phyloP scores from a whole-genome alignment of 2,113 vertebrate species.

The Puffinus mauretanicus region DNA sequence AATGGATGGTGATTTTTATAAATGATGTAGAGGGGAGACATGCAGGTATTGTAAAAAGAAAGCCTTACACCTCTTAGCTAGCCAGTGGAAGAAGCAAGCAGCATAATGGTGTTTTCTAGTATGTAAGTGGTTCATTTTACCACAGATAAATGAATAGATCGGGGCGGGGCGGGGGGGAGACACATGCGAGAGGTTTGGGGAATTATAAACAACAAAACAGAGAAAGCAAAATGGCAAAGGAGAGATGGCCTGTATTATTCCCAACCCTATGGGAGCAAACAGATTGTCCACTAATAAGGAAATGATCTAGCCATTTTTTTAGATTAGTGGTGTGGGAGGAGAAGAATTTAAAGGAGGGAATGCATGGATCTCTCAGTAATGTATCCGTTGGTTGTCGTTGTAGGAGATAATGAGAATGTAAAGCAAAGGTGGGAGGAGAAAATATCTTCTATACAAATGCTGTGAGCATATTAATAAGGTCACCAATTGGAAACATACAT shows the following conservation, averaged over 20 bases:
- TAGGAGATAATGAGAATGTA: slow-evolving; percentile 61
- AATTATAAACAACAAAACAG: slow-evolving; percentile 2
- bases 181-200: not conserved
- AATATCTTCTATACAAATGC: slow-evolving; percentile 50
- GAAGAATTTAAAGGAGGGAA: slow-evolving; percentile 63
- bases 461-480: slow-evolving; percentile 57
- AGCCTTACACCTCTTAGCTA: not conserved
- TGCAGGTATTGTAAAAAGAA: not conserved
- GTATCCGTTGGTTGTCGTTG: not conserved
- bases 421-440: slow-evolving; percentile 65
- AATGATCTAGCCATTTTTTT: slow-evolving; percentile 60
- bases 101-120: not conserved
- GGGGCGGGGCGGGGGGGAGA: too few relatives aligned
- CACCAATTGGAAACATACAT: slow-evolving; percentile 30
- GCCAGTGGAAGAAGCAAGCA: not conserved
- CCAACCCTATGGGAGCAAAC: slow-evolving; percentile 48
- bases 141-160: not conserved
- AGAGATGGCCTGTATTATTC: slow-evolving; percentile 21
- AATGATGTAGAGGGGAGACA: not conserved
- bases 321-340: slow-evolving; percentile 53
- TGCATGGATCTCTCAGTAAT: slow-evolving; percentile 41
- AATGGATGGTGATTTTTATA: slow-evolving; percentile 12
- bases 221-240: slow-evolving; percentile 20
- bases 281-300: slow-evolving; percentile 62
- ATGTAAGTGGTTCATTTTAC: slow-evolving; percentile 4